Evolutionary conservation across 2,113 vertebrate species (phyloP), one percentile per base, ranked within the genome.

Genomic region (Leptocoma aspasia): DNA sequence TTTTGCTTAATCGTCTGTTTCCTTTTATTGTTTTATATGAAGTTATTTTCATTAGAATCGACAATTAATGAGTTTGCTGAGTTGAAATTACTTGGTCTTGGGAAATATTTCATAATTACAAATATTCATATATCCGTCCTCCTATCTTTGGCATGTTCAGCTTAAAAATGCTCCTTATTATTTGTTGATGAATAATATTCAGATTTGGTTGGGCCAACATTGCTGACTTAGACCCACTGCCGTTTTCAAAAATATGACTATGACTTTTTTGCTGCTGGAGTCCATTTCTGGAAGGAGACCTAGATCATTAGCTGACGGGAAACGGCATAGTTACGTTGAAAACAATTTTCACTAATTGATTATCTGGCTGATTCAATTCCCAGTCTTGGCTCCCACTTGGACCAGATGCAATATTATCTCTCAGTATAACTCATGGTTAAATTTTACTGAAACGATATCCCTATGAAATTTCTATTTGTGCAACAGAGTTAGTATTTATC

Each of bases 401-500:
- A 65, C 35, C 45, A 80, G 84, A 94, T 79, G 45, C 15, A 49
- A 35, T 89, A 75, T 83, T 90, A 56, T 86, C 60, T 81, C 64
- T 88, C 76, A 42, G 5, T 78, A 20, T 66, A 81, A 87, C 53
- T 92, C 59, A 19, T 9, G 17, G 89, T 79, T 89, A 90, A 77
- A 84, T 90, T 87, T 88, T 92, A 73, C 71, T 47, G 61, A 61
- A 92, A 73, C 4, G 1, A 65, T 68, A 68, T 82, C 30, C 64
- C n/a, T 49, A 15, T 73, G 44, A 87, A 88, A 82, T 84, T 93
- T 75, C 65, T 86, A 28, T 83, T 93, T 94, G 73, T 60, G 60
- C 63, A 73, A 69, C 47, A 75, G 90, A 70, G 68, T 78, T 91
- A n/a, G 78, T 92, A 81, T 95, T 91, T 94, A 68, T 91, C 83